phyloP scores from a whole-genome alignment of 2,888 invertebrate genomes.

The Drosophila tripunctata region DNA sequence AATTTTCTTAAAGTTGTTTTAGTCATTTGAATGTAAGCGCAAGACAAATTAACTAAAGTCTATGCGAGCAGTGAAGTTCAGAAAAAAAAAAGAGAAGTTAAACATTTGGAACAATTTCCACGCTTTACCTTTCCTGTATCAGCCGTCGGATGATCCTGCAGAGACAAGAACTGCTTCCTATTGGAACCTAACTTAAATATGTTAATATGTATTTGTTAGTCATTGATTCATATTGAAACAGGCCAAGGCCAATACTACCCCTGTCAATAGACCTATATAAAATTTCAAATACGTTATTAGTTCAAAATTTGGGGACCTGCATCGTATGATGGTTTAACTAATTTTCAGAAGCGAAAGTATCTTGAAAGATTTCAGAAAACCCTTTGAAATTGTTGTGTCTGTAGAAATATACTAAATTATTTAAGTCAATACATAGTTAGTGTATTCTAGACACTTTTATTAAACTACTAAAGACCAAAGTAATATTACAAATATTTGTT shows the following conservation, averaged over 20 bases:
- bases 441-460: too few relatives aligned
- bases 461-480: too few relatives aligned
- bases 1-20: too few relatives aligned
- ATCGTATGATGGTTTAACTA: too few relatives aligned
- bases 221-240: background rate
- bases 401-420: too few relatives aligned
- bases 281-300: too few relatives aligned
- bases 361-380: too few relatives aligned
- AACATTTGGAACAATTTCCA: background rate
- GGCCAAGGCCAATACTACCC: background rate
- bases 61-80: background rate
- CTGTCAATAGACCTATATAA: background rate
- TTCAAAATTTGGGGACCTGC: too few relatives aligned
- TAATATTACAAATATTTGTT: too few relatives aligned
- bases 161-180: slow-evolving; percentile 4
- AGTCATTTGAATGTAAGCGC: background rate
- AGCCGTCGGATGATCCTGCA: slow-evolving; percentile 1
- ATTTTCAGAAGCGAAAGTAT: too few relatives aligned
- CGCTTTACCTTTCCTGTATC: slow-evolving; percentile 13
- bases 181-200: slow-evolving; percentile 29
- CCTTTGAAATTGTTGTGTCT: too few relatives aligned
- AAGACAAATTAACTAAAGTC: background rate
- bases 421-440: too few relatives aligned
- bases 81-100: background rate
- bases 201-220: background rate